phyloP scores from a whole-genome alignment of 2,888 invertebrate species.

The Pseudococcus jackbeardsleyi region DNA sequence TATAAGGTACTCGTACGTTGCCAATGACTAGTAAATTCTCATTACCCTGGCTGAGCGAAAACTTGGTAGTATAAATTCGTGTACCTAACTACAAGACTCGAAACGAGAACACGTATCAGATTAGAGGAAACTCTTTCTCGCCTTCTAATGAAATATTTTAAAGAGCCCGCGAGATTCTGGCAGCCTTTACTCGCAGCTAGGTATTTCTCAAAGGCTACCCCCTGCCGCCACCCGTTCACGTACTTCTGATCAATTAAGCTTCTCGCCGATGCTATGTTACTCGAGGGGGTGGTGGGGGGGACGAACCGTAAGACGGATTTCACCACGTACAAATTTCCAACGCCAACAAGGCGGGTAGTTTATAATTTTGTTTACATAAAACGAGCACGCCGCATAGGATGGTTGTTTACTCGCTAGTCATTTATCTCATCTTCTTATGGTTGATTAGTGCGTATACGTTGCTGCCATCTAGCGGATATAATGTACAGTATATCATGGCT shows the following conservation, averaged over 20 bases:
- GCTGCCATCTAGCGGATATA: conserved; percentile 45
- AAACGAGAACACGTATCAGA: conserved; percentile 12
- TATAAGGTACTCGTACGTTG: not conserved
- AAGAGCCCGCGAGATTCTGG: conserved; percentile 8
- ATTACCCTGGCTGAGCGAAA: not conserved
- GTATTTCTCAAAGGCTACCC: not conserved
- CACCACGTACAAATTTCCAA: conserved; percentile 21
- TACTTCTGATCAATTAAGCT: conserved; percentile 46
- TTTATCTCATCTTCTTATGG: conserved; percentile 34
- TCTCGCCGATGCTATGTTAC: not conserved
- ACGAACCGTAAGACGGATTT: not conserved
- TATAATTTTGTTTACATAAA: conserved; percentile 50
- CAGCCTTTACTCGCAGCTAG: not conserved
- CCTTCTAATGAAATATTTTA: conserved; percentile 4
- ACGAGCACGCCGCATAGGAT: not conserved
- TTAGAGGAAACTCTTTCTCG: not conserved
- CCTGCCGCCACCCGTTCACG: not conserved
- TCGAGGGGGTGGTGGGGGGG: too few relatives aligned
- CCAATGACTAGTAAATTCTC: conserved; percentile 25
- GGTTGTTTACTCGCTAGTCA: conserved; percentile 35
- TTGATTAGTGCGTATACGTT: conserved; percentile 42
- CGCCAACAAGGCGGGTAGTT: conserved; percentile 1
- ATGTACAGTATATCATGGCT: conserved; percentile 58
- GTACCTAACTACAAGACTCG: not conserved
- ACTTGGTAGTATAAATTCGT: not conserved